Conservation (phyloP, 2,113 vertebrate genomes). For the Ammodramus savannarum region DNA sequence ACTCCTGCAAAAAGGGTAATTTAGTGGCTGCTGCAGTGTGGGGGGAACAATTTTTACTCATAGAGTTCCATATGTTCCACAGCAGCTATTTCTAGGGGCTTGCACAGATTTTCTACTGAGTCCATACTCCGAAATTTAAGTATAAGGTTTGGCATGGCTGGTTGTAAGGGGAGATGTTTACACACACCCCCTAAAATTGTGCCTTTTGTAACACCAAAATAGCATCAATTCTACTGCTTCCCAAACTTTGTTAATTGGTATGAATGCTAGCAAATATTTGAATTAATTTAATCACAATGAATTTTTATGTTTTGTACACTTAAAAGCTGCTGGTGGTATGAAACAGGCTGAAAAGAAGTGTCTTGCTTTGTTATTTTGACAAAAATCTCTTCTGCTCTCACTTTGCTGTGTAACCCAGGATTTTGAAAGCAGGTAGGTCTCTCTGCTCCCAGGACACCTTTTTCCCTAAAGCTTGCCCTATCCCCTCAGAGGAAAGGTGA, state of each 20-base stretch:
- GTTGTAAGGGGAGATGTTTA: neutral
- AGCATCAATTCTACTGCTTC: neutral
- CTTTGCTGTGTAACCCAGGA: neutral
- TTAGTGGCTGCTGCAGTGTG: neutral
- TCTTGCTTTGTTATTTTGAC: neutral
- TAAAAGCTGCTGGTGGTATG: neutral
- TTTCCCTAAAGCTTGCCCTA: neutral
- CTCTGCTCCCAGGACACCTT: neutral
- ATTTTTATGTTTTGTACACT: neutral
- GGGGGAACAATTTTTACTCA: neutral
- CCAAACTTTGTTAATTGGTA: neutral
- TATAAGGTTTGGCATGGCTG: rapidly evolving
- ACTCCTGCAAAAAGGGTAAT: neutral
- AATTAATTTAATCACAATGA: neutral
- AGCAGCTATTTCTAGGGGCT: neutral
- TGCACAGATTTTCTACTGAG: neutral
- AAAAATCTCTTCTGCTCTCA: neutral
- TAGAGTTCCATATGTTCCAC: rapidly evolving
- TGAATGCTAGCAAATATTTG: neutral
- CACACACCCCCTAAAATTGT: rapidly evolving
- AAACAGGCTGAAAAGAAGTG: neutral
- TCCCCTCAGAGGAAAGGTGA: neutral
- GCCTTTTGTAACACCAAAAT: neutral
- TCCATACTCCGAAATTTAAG: neutral
- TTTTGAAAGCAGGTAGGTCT: neutral